These are phyloP conservation scores for Hypomecis punctinalis DNA, from an alignment of 2,888 invertebrate species.

Conservation along the genomic window DNA sequence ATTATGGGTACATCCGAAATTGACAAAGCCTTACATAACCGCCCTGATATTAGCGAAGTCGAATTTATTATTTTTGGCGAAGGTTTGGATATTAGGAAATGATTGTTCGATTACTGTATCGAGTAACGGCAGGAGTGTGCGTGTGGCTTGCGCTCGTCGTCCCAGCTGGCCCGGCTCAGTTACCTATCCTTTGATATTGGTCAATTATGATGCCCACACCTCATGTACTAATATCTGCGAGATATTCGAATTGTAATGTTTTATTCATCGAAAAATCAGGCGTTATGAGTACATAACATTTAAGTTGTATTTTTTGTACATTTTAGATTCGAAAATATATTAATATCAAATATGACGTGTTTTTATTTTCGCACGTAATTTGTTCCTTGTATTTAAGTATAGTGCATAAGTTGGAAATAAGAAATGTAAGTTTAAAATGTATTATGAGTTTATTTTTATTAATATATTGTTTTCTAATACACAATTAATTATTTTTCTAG, in stretches of 20 bases:
- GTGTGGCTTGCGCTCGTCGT: constrained; percentile 68
- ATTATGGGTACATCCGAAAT: constrained; percentile 69
- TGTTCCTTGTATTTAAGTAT: background rate
- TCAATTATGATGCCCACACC: constrained; percentile 76
- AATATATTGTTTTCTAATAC: no score
- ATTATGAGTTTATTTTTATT: no score
- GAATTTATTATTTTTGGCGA: constrained; percentile 78
- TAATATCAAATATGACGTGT: constrained; percentile 82
- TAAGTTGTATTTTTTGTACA: constrained; percentile 91
- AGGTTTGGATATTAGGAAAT: constrained; percentile 54
- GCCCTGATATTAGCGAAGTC: constrained; percentile 81
- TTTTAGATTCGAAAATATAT: constrained; percentile 91
- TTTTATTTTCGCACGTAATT: constrained; percentile 53
- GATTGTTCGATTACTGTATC: constrained; percentile 48
- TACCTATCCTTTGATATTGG: constrained; percentile 65
- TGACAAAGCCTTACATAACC: constrained; percentile 79
- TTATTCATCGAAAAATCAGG: constrained; percentile 76
- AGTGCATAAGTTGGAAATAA: no score
- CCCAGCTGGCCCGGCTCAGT: constrained; percentile 74
- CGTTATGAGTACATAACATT: constrained; percentile 87
- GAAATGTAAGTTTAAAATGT: no score
- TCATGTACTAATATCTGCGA: constrained; percentile 62
- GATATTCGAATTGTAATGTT: constrained; percentile 69
- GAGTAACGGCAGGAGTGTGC: constrained; percentile 57
- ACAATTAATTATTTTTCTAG: no score